Evolutionary conservation across 2,113 vertebrate genomes (phyloP), one percentile per base, ranked within the genome.

Genomic region (Triplophysa tibetana): DNA sequence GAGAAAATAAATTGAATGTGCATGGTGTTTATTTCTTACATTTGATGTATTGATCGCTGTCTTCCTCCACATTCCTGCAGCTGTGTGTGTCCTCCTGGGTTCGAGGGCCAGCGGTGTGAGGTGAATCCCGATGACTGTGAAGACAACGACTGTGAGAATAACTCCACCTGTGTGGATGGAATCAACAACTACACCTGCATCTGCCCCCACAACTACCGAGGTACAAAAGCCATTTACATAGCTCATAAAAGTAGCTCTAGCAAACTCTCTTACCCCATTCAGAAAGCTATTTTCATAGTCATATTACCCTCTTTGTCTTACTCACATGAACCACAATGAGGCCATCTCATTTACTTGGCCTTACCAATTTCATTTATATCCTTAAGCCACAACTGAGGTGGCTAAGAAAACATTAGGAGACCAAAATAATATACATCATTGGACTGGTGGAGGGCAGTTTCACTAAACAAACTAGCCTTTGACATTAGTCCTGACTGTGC

Each of bases 131-230:
- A 98, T 1, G 97, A 99, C 88, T 99, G 97, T 2, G 96, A 98
- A 85, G 96, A 98, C 90, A 98, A 98, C 0, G 96, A 99, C 90
- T 99, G 97, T 0, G 97, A 98, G 88, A 98, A 98, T 91, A 98
- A 98, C 69, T 93, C 97, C 78, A 98, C 97, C 0, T 99, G 97
- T 19, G 87, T 97, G 26, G 97, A 99, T 9, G 96, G 97, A 33
- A 90, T 97, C 92, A 97, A 99, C 92, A 98, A 98, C 93, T 98
- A 97, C 11, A 95, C 91, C 76, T 98, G 97, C 45, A 63, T 97
- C 79, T 99, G 97, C 79, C 94, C 93, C 0, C 94, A 95, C 1
- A 97, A 98, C 88, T 98, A 96, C 89, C 93, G 93, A 88, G 97
- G 97, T 98, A 89, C 12, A 50, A 33, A 24, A 8, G 2, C 16